Conservation (phyloP, 2,888 invertebrate genomes). For the Lasioglossum morio region DNA sequence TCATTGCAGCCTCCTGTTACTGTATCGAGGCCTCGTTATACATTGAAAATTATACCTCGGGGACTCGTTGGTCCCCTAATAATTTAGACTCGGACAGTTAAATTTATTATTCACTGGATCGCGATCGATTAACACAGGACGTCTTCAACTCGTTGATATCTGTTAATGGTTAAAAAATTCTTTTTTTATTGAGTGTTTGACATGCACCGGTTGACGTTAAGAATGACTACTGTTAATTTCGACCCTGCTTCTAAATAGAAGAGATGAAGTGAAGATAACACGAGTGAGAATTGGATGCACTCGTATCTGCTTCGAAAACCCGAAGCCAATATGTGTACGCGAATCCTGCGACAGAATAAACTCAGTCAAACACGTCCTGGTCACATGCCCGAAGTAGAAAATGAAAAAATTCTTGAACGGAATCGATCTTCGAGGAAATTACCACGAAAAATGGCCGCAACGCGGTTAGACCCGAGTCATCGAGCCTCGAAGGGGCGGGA, state of each 20-base stretch:
- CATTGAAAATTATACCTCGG: slow-evolving; percentile 21
- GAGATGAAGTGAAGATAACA: too few species aligned
- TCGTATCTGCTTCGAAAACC: not conserved
- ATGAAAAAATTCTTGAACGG: not conserved
- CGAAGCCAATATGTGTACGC: not conserved
- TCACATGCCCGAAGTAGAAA: not conserved
- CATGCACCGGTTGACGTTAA: too few species aligned
- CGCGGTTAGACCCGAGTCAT: slow-evolving; percentile 17
- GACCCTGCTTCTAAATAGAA: too few species aligned
- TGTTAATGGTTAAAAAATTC: too few species aligned
- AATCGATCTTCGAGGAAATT: slow-evolving; percentile 29
- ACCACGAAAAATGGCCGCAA: slow-evolving; percentile 25
- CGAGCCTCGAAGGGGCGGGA: slow-evolving; percentile 32
- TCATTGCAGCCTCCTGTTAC: slow-evolving; percentile 21
- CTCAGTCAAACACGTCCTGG: not conserved
- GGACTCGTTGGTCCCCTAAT: slow-evolving; percentile 10
- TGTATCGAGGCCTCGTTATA: not conserved
- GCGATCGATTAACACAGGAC: not conserved
- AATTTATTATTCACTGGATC: slow-evolving; percentile 3
- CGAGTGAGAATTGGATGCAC: too few species aligned
- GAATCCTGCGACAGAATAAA: not conserved
- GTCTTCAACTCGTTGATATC: not conserved
- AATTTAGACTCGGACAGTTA: slow-evolving; percentile 6
- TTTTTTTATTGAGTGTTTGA: too few species aligned
- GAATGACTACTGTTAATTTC: too few species aligned